phyloP scores from a whole-genome alignment of 2,113 vertebrate genomes.

The Microcebus jonahi region DNA sequence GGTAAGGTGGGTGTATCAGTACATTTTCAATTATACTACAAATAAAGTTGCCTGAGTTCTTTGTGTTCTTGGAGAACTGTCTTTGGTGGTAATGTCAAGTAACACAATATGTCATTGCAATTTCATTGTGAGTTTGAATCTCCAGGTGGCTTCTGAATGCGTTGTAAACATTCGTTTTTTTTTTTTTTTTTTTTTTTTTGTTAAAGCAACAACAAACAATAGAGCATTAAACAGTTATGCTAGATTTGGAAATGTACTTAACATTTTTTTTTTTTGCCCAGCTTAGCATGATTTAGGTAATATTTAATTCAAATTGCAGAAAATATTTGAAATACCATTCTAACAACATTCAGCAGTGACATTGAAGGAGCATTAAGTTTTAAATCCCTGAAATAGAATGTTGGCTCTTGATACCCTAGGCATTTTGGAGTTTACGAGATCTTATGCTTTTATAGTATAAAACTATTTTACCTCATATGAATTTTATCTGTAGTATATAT shows the following conservation, averaged over 20 bases:
- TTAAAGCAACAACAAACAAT: slow-evolving; percentile 63
- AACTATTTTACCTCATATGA: not conserved
- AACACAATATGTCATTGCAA: slow-evolving; percentile 28
- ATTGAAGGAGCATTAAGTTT: slow-evolving; percentile 84
- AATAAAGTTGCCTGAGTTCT: not conserved
- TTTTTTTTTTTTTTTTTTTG: slow-evolving; percentile 75
- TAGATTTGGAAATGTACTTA: slow-evolving; percentile 76
- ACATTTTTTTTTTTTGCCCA: slow-evolving; percentile 64
- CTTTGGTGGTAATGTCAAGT: not conserved
- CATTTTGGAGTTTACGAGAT: slow-evolving; percentile 59
- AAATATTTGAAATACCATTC: slow-evolving; percentile 84
- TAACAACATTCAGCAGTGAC: slow-evolving; percentile 82
- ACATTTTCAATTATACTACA: not conserved
- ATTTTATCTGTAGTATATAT: slow-evolving; percentile 12
- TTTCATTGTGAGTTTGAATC: slow-evolving; percentile 74
- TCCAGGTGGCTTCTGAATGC: slow-evolving; percentile 77
- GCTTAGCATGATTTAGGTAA: slow-evolving; percentile 80
- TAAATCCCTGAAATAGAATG: slow-evolving; percentile 79
- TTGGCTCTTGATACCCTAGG: slow-evolving; percentile 67
- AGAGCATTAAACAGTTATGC: slow-evolving; percentile 31
- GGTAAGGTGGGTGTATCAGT: not conserved
- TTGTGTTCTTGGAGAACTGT: not conserved
- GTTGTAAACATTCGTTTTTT: slow-evolving; percentile 75
- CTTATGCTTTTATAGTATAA: not conserved
- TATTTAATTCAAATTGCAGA: slow-evolving; percentile 83